Evolutionary conservation across 2,113 vertebrate species (phyloP).

Genomic region (Barnardius zonarius): DNA sequence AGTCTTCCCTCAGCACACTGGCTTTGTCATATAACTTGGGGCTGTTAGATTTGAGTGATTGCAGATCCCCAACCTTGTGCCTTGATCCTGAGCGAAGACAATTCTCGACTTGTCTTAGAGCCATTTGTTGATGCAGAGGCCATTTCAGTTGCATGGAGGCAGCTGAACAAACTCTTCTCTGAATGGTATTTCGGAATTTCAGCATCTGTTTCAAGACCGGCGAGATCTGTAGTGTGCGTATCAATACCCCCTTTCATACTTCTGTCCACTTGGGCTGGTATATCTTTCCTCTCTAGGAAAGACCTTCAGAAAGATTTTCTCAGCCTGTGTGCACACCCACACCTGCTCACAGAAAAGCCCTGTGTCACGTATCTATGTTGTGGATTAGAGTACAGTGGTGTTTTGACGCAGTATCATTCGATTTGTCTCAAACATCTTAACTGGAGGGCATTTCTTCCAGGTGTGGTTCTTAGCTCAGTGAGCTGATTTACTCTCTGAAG

Average conservation of each 20-base stretch:
- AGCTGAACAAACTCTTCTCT: neutral
- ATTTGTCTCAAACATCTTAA: neutral
- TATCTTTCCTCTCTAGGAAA: neutral
- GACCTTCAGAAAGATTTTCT: neutral
- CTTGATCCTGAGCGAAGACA: neutral
- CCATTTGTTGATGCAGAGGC: neutral
- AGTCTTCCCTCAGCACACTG: neutral
- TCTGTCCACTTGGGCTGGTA: neutral
- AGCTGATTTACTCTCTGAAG: neutral
- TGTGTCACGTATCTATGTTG: fast-evolving
- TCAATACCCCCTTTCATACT: neutral
- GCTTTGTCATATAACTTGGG: neutral
- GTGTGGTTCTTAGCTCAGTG: neutral
- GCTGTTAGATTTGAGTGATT: neutral
- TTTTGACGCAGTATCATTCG: neutral
- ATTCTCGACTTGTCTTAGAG: neutral
- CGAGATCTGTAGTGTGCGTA: neutral
- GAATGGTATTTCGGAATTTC: neutral
- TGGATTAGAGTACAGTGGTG: neutral
- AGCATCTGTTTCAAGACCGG: neutral
- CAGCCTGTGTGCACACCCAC: neutral
- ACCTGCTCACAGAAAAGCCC: neutral
- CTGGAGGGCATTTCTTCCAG: neutral
- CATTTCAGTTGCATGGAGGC: neutral
- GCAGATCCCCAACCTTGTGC: neutral